Percentiles rank a stretch among this genome's conserved stretches.
phyloP scores from a whole-genome alignment of 2,113 vertebrate species.

The Thinocorus orbignyianus region DNA sequence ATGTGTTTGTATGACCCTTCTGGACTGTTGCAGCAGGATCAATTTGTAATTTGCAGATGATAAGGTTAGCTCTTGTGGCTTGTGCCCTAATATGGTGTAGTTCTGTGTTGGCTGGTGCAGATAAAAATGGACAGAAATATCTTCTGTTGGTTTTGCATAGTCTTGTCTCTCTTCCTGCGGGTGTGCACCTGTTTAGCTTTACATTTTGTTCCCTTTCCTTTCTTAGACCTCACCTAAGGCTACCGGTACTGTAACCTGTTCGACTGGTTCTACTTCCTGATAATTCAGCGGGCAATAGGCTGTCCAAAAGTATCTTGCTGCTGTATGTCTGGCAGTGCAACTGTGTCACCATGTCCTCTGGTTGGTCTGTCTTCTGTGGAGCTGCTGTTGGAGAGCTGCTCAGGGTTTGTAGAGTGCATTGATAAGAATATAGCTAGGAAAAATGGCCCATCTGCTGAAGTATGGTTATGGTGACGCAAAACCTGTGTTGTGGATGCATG shows the following conservation, averaged over 20 bases:
- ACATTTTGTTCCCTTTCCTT: background rate
- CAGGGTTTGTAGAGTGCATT: background rate
- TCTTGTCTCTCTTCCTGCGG: background rate
- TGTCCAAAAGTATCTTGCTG: background rate
- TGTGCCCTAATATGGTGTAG: background rate
- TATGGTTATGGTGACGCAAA: background rate
- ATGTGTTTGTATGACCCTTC: background rate
- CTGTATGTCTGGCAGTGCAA: background rate
- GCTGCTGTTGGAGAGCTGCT: background rate
- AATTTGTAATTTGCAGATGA: background rate
- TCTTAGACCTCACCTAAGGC: background rate
- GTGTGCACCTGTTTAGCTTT: background rate
- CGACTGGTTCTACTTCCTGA: background rate
- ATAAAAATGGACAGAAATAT: background rate
- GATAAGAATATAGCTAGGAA: background rate
- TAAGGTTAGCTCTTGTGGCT: accelerated
- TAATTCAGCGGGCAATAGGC: background rate
- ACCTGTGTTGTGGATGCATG: background rate
- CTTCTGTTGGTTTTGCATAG: background rate
- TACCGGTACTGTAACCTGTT: background rate
- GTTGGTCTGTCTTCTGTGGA: background rate
- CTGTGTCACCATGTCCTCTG: accelerated
- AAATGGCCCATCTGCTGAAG: background rate
- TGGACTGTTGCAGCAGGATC: background rate
- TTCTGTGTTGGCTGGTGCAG: background rate